These are phyloP conservation scores for Esperia sulphurella DNA, from an alignment of 2,888 invertebrate species.

Conservation along the genomic window DNA sequence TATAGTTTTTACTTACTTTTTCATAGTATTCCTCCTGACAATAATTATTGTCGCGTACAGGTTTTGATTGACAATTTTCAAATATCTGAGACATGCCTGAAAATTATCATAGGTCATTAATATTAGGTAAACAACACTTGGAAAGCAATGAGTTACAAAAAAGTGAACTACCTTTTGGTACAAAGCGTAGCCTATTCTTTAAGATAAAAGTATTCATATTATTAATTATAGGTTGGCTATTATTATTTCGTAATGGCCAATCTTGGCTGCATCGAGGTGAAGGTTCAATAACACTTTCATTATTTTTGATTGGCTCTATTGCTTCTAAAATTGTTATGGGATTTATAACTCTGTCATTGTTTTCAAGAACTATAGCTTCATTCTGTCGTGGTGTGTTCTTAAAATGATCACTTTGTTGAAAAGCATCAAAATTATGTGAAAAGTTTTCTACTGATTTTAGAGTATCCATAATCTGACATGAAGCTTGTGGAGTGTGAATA, in stretches of 20 bases:
- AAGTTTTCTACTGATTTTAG: conserved; percentile 5
- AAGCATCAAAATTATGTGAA: conserved; percentile 28
- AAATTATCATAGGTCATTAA: neutral
- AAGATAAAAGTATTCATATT: conserved; percentile 45
- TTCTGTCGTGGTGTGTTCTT: too few species aligned
- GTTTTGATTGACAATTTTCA: conserved; percentile 42
- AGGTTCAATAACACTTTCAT: too few species aligned
- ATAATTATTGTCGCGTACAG: conserved; percentile 24
- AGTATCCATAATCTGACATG: neutral
- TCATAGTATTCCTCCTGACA: conserved; percentile 47
- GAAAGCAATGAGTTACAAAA: neutral
- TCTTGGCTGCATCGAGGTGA: neutral
- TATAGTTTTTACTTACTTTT: conserved; percentile 37
- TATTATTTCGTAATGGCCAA: neutral
- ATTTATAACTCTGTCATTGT: too few species aligned
- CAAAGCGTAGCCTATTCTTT: conserved; percentile 61
- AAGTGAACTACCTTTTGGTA: conserved; percentile 76
- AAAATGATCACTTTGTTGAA: neutral
- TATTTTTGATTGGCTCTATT: neutral
- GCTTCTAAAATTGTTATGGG: neutral
- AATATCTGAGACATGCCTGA: conserved; percentile 77
- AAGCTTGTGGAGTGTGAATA: neutral
- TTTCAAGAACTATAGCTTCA: too few species aligned
- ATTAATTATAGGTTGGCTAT: conserved; percentile 5
- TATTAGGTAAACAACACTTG: conserved; percentile 1